phyloP scores from a whole-genome alignment of 2,797 vertebrate genomes.

The Mormyrops boulengeri region DNA sequence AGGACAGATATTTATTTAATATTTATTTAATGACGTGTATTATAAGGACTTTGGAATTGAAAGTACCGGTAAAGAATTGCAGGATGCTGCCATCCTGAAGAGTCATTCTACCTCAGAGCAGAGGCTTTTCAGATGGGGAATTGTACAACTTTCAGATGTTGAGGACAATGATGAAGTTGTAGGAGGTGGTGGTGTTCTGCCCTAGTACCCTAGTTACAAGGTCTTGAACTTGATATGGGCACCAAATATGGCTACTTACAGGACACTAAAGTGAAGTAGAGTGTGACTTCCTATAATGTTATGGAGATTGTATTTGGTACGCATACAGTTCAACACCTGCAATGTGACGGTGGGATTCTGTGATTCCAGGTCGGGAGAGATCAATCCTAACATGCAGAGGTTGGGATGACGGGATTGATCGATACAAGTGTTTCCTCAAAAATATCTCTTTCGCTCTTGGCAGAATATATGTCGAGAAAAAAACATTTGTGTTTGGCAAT shows the following conservation, averaged over 20 bases:
- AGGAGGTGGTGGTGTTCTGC: neutral
- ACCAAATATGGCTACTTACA: neutral
- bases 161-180: neutral
- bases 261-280: neutral
- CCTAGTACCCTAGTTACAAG: neutral
- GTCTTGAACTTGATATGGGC: neutral
- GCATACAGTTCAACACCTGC: neutral
- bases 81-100: neutral
- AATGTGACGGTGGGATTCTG: neutral
- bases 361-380: neutral
- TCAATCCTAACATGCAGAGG: neutral
- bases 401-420: neutral
- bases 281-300: neutral
- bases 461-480: neutral
- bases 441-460: neutral
- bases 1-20: neutral
- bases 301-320: neutral
- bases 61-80: neutral
- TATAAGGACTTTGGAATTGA: neutral
- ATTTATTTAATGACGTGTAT: neutral
- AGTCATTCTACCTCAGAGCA: neutral
- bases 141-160: neutral
- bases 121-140: neutral
- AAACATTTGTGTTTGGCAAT: neutral
- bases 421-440: neutral